Evolutionary conservation across 1,140 invertebrate genomes (phyloP).

Genomic region (Anastrepha ludens): DNA sequence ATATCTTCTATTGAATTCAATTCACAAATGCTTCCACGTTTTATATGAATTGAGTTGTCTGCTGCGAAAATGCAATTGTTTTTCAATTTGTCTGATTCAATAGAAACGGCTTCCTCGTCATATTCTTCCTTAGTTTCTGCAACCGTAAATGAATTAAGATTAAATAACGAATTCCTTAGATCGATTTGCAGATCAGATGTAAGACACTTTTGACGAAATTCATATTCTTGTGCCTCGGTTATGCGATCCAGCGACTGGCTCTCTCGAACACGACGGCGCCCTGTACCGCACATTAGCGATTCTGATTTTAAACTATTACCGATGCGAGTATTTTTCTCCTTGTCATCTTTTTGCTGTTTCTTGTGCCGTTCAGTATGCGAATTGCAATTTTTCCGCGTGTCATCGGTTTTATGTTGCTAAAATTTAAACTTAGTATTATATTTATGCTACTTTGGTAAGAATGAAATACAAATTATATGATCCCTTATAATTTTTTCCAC

Average conservation of each 20-base stretch:
- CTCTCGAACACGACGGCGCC: constrained; percentile 81
- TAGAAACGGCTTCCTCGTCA: constrained; percentile 64
- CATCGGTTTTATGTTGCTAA: constrained; percentile 52
- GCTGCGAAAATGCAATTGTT: constrained; percentile 66
- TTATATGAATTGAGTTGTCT: constrained; percentile 23
- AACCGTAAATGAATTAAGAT: constrained; percentile 68
- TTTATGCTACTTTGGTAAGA: no score
- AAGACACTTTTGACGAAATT: constrained; percentile 71
- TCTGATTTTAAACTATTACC: constrained; percentile 12
- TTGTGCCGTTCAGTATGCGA: constrained; percentile 75
- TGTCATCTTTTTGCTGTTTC: constrained; percentile 51
- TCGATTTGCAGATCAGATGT: constrained; percentile 66
- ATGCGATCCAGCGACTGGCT: constrained; percentile 88
- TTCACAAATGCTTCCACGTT: constrained; percentile 64
- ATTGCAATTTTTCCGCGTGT: constrained; percentile 60
- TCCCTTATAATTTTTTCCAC: neutral
- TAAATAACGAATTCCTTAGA: constrained; percentile 68
- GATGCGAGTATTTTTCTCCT: constrained; percentile 47
- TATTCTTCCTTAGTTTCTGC: constrained; percentile 70
- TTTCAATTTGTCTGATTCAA: constrained; percentile 64
- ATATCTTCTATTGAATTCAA: constrained; percentile 72
- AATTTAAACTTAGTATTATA: neutral
- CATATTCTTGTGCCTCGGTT: constrained; percentile 85
- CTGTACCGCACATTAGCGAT: constrained; percentile 1
- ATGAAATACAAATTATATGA: no score